These are phyloP conservation scores for Leucophenga montana DNA, from an alignment of 2,888 invertebrate genomes.

Conservation along the genomic window DNA sequence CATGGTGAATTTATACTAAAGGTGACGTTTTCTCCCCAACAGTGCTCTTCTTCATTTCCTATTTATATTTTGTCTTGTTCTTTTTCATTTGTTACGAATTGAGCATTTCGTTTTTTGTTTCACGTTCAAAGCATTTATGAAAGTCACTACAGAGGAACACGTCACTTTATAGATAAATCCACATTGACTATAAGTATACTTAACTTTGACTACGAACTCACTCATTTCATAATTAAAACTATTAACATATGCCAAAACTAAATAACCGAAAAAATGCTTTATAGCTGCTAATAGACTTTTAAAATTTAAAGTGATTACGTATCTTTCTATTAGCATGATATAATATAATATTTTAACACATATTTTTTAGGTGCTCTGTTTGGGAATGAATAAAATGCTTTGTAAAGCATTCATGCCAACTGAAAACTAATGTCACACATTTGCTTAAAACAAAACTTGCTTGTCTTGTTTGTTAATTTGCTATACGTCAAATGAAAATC, in stretches of 20 bases:
- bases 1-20: too few species aligned
- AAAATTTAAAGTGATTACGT: conserved; percentile 6
- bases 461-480: conserved; percentile 31
- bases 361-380: not conserved
- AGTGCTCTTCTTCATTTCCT: too few species aligned
- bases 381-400: conserved; percentile 63
- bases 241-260: conserved; percentile 25
- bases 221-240: conserved; percentile 22
- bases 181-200: too few species aligned
- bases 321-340: not conserved
- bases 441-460: conserved; percentile 54
- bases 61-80: too few species aligned
- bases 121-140: too few species aligned
- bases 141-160: too few species aligned
- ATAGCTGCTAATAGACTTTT: conserved; percentile 38
- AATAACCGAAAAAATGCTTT: conserved; percentile 47
- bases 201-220: too few species aligned
- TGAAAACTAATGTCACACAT: conserved; percentile 60
- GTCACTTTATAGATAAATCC: too few species aligned
- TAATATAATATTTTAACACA: not conserved
- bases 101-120: too few species aligned
- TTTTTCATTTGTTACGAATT: too few species aligned
- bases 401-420: conserved; percentile 63
- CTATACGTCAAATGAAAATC: not conserved
- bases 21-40: too few species aligned